Percentiles rank a stretch among this genome's conserved stretches.
Conservation (phyloP, 1,140 invertebrate genomes). For the Delia radicum region DNA sequence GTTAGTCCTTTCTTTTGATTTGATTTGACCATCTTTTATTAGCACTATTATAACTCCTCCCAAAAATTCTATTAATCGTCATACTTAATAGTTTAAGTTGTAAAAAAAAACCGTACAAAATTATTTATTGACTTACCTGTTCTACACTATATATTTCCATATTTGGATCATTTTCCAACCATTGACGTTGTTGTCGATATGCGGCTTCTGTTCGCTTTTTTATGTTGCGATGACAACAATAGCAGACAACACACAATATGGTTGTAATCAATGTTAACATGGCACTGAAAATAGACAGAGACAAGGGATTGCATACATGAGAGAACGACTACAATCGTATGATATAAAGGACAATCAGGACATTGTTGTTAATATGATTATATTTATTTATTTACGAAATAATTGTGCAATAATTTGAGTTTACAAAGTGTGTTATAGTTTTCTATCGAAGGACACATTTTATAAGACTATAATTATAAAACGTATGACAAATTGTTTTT, state of each 20-base stretch:
- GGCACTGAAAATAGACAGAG: slow-evolving; percentile 57
- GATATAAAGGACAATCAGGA: slow-evolving; percentile 17
- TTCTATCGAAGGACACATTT: too few species aligned
- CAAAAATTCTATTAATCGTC: too few species aligned
- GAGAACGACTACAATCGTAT: background rate
- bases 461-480: too few species aligned
- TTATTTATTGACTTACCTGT: slow-evolving; percentile 58
- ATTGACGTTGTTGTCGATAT: slow-evolving; percentile 61
- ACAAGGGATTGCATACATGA: background rate
- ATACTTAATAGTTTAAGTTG: too few species aligned
- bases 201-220: slow-evolving; percentile 61
- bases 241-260: slow-evolving; percentile 64
- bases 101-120: too few species aligned
- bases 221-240: slow-evolving; percentile 67
- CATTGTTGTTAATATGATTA: background rate
- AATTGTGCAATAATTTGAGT: too few species aligned
- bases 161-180: slow-evolving; percentile 63
- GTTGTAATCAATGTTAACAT: slow-evolving; percentile 66
- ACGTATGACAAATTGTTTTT: too few species aligned
- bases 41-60: too few species aligned
- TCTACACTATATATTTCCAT: slow-evolving; percentile 68
- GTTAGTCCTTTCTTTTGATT: too few species aligned
- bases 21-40: too few species aligned
- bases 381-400: too few species aligned
- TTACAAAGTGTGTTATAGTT: too few species aligned